Evolutionary conservation across 2,797 vertebrate genomes (phyloP).

Genomic region (Lates japonicus): DNA sequence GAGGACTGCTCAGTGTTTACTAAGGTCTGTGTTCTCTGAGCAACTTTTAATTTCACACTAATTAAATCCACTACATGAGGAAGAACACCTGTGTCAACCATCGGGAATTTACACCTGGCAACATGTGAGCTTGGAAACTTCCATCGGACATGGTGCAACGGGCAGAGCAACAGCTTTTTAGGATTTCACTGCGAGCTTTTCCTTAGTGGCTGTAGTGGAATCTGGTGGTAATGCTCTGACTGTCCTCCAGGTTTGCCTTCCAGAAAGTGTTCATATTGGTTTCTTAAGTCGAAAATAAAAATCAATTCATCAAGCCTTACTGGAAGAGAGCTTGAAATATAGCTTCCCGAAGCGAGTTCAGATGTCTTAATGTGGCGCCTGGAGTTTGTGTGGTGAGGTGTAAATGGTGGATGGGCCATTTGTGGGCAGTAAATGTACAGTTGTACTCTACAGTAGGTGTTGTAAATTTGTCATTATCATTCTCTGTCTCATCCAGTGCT

Average conservation of each 20-base stretch:
- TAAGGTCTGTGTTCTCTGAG: slow-evolving; percentile 35
- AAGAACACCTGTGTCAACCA: slow-evolving; percentile 69
- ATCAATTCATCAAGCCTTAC: slow-evolving; percentile 62
- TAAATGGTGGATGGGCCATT: slow-evolving; percentile 53
- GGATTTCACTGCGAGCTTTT: slow-evolving; percentile 57
- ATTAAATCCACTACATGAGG: slow-evolving; percentile 65
- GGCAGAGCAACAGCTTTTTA: slow-evolving; percentile 55
- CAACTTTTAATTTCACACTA: slow-evolving; percentile 62
- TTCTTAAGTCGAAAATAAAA: slow-evolving; percentile 60
- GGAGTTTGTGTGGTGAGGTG: slow-evolving; percentile 59
- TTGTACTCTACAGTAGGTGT: slow-evolving; percentile 29
- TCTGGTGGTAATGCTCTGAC: slow-evolving; percentile 34
- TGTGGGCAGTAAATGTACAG: slow-evolving; percentile 57
- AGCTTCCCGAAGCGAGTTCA: slow-evolving; percentile 66
- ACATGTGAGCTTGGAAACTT: slow-evolving; percentile 51
- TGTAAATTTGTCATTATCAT: slow-evolving; percentile 44
- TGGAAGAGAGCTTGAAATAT: slow-evolving; percentile 53
- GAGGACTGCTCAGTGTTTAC: slow-evolving; percentile 41
- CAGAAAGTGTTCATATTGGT: slow-evolving; percentile 56
- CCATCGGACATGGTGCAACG: slow-evolving; percentile 51
- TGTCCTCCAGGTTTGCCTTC: slow-evolving; percentile 53
- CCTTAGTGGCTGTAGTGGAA: slow-evolving; percentile 37
- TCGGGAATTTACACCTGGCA: slow-evolving; percentile 63
- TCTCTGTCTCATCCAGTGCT: slow-evolving; percentile 22
- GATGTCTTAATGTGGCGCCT: slow-evolving; percentile 65